Evolutionary conservation across 2,888 invertebrate species (phyloP), one percentile per base, ranked within the genome.

Genomic region (Coelopa pilipes): DNA sequence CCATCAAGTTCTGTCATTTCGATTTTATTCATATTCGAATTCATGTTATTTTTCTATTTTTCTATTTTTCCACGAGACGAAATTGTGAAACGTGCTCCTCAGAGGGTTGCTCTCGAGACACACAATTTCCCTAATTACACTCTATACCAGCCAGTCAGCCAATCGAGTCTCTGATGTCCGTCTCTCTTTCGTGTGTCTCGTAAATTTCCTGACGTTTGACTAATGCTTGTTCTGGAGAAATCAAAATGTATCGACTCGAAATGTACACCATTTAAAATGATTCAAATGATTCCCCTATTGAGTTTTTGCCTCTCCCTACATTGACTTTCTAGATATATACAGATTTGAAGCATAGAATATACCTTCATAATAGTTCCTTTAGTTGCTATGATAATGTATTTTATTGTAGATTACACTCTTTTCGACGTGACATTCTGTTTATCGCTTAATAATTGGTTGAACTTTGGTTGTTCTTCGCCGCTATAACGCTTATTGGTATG

Each of bases 1-100:
- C 21, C 53, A 71, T 45, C 53, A 50, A n/a, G n/a, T 12, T 50
- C 63, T 71, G 71, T 45, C 71, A 55, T 63, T 71, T 71, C 17
- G 63, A 55, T 55, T 71, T 63, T 63, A 62, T 53, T 63, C 63
- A 63, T 53, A 34, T 63, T 53, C 53, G 21, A 53, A 47, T 71
- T 45, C 47, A 4, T 24, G 21, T 62, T 62, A 53, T 10, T 62
- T n/a, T 55, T 17, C 1, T 53, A 13, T 12, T 19, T 19, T 55
- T 55, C 55, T 55, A 55, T 55, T 9, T 62, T 34, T 21, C 24
- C 15, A 7, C 60, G 15, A 17, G 24, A 19, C 57, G 17, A 45
- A 62, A 62, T n/a, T 62, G n/a, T 62, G 66, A 66, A 49, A 49
- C 50, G 66, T 66, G 66, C 66, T 66, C 66, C 49, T 49, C 21